Base-by-base conservation (phyloP, 2,888 invertebrate species). In the Oscheius sp. region DNA sequence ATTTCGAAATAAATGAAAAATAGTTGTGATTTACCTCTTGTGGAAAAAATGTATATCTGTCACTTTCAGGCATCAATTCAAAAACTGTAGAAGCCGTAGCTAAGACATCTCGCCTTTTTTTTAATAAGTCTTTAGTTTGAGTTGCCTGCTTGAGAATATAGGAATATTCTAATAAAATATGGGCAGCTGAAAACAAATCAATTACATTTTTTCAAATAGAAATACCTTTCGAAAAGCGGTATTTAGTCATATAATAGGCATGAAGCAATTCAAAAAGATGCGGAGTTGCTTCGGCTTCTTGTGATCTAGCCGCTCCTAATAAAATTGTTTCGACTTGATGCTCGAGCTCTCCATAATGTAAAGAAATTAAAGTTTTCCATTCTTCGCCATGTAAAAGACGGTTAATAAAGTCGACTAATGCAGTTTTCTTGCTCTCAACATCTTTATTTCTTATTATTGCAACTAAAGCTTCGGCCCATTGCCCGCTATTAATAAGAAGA, bases 401-500 rank as follows among this genome's bases (percentile, higher is more conserved):
- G 2, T 47, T 51, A 9, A 67, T 28, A 9, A 67, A 44, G 14
- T 67, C 67, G 12, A 33, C 32, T 12, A 67, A 17, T 6, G 51
- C 51, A n/a, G 36, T 14, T 17, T 38, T 38, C 4, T 50, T 24
- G 32, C 22, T 45, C 17, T 28, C 45, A 1, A 12, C 6, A 20
- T 67, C 59, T 36, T 44, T 62, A 22, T 61, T 67, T 30, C 38
- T 49, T 17, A 41, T 67, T 14, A 67, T 51, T n/a, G 38, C 62
- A 6, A 44, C 71, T 6, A 82, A 56, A 4, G 82, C 82, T 49
- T 82, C 71, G 32, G 64, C 65, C 74, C 76, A 82, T 22, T 73
- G 67, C 14, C 68, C 68, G 1, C 65, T 56, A 5, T 45, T 38
- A n/a, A 81, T 65, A 36, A 78, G 59, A 24, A 80, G 80, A 26